Evolutionary conservation across 2,797 vertebrate species (phyloP), one percentile per base, ranked within the genome.

Genomic region (Enoplosus armatus): DNA sequence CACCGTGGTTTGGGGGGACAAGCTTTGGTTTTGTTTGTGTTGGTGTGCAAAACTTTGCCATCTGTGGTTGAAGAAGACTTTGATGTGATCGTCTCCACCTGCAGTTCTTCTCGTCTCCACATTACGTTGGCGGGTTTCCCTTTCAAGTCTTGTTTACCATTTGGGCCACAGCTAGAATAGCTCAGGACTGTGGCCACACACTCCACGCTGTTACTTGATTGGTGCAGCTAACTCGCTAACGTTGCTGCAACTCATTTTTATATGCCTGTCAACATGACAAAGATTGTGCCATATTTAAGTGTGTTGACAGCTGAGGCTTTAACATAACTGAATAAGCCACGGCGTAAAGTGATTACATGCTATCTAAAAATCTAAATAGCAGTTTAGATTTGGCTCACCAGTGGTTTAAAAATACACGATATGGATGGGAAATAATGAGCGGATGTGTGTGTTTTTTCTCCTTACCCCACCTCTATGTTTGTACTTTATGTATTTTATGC

Each of bases 21-120:
- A 14, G 45, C 45, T 54, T 39, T 62, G 63, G 26, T 65, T 75
- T 82, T 54, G 65, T 68, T 79, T 73, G 16, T 80, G 74, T 80
- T 75, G 12, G 60, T 74, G 79, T 79, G 71, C 55, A 58, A 59
- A 63, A 66, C 60, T 2, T 61, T 54, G 22, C 72, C 59, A 27
- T 33, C 15, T 70, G 85, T 47, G 85, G 85, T 81, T 45, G 18
- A 35, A 7, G 55, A 51, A 27, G 18, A 8, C 77, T 91, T 88
- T 84, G 78, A 85, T 81, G 70, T 47, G n/a, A 58, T 53, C 14
- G 48, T 74, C 72, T 55, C 80, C 66, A 64, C 71, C 83, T 69
- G 79, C 47, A 53, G 39, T 58, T 60, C 60, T 72, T 51, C 18
- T 18, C 63, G 73, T 83, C 84, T 55, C 81, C 58, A 48, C 41